phyloP scores from a whole-genome alignment of 2,797 vertebrate species.

The Periophthalmus magnuspinnatus region DNA sequence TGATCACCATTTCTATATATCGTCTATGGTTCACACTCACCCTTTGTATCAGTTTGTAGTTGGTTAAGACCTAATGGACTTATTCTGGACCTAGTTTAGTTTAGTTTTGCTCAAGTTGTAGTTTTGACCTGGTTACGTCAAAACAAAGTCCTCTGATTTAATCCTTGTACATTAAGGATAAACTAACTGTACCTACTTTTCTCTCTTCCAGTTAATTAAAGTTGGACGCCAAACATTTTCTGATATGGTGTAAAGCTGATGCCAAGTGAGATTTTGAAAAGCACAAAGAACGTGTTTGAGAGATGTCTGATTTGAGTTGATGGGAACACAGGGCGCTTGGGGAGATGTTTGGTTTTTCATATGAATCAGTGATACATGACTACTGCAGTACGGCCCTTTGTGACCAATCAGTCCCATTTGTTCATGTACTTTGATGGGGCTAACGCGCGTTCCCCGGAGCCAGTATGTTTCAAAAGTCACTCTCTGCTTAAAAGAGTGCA shows the following conservation, averaged over 20 bases:
- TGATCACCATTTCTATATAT: too few relatives aligned
- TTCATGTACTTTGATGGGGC: slow-evolving; percentile 32
- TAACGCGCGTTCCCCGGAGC: slow-evolving; percentile 25
- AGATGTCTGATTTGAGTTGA: slow-evolving; percentile 26
- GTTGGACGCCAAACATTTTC: neutral
- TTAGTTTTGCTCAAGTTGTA: too few relatives aligned
- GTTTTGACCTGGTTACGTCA: neutral
- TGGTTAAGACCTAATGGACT: too few relatives aligned
- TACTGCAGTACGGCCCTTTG: slow-evolving; percentile 3
- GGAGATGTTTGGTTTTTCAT: slow-evolving; percentile 20
- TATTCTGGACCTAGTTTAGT: neutral
- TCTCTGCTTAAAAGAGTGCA: slow-evolving; percentile 37
- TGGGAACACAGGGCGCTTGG: neutral
- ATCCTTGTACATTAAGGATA: neutral
- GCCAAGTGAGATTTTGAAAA: slow-evolving; percentile 44
- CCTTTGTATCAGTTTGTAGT: too few relatives aligned
- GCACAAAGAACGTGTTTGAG: slow-evolving; percentile 43
- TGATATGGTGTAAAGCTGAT: slow-evolving; percentile 10
- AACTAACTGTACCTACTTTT: neutral
- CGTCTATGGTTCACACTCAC: too few relatives aligned
- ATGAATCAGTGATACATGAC: slow-evolving; percentile 34
- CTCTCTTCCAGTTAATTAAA: neutral
- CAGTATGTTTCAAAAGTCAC: slow-evolving; percentile 1
- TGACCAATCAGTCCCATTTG: slow-evolving; percentile 13
- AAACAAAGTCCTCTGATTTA: neutral